Percentiles rank a stretch among this genome's conserved stretches.
Conservation (phyloP, 2,888 invertebrate genomes). For the Hirtodrosophila alboralis region DNA sequence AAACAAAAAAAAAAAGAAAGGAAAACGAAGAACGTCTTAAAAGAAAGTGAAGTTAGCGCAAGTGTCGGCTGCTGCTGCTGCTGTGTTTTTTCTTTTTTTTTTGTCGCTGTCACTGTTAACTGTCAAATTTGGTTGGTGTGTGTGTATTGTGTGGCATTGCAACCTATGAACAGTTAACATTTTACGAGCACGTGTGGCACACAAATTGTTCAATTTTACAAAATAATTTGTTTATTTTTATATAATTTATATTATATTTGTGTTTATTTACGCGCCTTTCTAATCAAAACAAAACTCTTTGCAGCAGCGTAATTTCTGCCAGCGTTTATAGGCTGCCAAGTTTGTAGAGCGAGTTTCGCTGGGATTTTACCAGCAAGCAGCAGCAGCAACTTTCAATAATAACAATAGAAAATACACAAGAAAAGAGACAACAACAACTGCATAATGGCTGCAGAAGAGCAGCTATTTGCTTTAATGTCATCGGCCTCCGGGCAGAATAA, state of each 20-base stretch:
- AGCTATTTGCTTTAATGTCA: constrained; percentile 51
- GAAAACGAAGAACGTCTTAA: constrained; percentile 55
- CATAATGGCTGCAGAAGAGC: constrained; percentile 63
- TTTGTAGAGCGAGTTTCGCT: constrained; percentile 13
- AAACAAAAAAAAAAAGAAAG: constrained; percentile 31
- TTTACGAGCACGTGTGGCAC: constrained; percentile 32
- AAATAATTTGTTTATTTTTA: constrained; percentile 1
- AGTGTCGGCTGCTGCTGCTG: constrained; percentile 8
- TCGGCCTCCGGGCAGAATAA: constrained; percentile 45
- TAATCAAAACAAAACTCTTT: constrained; percentile 41
- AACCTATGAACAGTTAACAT: constrained; percentile 18
- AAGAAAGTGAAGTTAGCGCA: constrained; percentile 69
- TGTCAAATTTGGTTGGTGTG: constrained; percentile 3
- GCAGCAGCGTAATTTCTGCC: constrained; percentile 22
- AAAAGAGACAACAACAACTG: constrained; percentile 7
- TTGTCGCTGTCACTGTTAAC: constrained; percentile 12
- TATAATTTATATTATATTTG: neutral
- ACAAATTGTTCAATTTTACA: neutral
- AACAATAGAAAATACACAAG: neutral
- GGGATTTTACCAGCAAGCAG: constrained; percentile 5
- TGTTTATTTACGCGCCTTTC: constrained; percentile 11
- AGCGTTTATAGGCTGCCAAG: neutral
- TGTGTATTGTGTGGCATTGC: constrained; percentile 32
- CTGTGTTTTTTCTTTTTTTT: constrained; percentile 3
- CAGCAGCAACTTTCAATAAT: constrained; percentile 7